These are phyloP conservation scores for Macrostomum cliftonense DNA, from an alignment of 2,888 invertebrate species.

Conservation along the genomic window DNA sequence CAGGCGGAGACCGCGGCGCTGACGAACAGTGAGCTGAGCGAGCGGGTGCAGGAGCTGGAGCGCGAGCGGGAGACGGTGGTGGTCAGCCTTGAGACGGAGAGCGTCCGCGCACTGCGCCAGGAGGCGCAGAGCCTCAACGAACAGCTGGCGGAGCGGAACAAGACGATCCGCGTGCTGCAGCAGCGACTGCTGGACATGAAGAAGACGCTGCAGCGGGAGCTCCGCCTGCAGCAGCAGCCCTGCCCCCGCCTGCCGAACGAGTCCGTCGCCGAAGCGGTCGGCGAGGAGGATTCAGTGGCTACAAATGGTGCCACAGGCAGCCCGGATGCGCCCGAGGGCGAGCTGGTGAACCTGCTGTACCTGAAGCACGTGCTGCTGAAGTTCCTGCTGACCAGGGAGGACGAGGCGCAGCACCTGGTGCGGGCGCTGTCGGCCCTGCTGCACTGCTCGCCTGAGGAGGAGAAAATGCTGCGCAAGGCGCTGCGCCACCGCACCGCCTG, in stretches of 20 bases:
- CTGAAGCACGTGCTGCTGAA: constrained; percentile 78
- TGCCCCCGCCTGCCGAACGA: constrained; percentile 29
- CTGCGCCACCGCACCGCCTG: constrained; percentile 56
- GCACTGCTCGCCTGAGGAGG: constrained; percentile 65
- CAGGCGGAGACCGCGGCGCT: neutral
- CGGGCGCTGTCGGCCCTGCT: constrained; percentile 66
- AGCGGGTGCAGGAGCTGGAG: neutral
- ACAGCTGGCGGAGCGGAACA: neutral
- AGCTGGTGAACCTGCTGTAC: constrained; percentile 61
- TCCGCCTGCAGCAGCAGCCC: constrained; percentile 40
- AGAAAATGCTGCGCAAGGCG: constrained; percentile 59
- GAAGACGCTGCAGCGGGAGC: constrained; percentile 68
- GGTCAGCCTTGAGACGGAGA: neutral
- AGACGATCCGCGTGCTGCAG: constrained; percentile 57
- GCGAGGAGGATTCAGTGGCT: neutral
- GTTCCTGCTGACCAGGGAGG: constrained; percentile 68
- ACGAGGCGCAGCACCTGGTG: constrained; percentile 67
- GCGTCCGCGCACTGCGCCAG: neutral
- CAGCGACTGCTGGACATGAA: constrained; percentile 71
- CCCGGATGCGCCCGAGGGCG: constrained; percentile 20
- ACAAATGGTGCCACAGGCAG: neutral
- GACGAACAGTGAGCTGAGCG: neutral
- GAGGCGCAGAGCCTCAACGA: neutral
- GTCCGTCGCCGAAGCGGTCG: neutral
- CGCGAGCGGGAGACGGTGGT: neutral